Conservation (phyloP, 2,888 invertebrate species). For the Aporophyla lueneburgensis region DNA sequence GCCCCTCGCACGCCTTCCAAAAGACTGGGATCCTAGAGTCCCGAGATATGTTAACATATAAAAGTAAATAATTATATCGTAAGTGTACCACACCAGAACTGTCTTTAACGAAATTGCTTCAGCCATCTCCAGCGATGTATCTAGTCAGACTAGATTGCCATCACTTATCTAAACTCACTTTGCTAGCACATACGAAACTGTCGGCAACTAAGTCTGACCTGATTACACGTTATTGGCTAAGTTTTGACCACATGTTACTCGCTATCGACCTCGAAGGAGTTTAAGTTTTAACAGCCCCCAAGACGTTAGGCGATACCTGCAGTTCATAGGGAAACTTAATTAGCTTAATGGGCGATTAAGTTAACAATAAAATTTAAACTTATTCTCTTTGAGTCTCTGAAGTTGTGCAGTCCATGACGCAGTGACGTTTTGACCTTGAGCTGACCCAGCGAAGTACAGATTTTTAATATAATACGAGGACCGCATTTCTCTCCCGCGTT, state of each 20-base stretch:
- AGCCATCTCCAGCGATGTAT: background rate
- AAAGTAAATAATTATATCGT: too few relatives aligned
- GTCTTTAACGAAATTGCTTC: slow-evolving; percentile 15
- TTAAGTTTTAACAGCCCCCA: slow-evolving; percentile 48
- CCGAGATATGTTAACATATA: too few relatives aligned
- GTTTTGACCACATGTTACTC: slow-evolving; percentile 57
- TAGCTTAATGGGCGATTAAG: slow-evolving; percentile 4
- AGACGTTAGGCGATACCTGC: slow-evolving; percentile 33
- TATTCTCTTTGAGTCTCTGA: too few relatives aligned
- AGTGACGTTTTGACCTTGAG: too few relatives aligned
- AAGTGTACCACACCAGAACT: background rate
- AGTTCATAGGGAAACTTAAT: background rate
- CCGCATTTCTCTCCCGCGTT: background rate
- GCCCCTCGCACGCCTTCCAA: too few relatives aligned
- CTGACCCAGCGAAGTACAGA: background rate
- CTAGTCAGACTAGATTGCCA: background rate
- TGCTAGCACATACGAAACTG: slow-evolving; percentile 10
- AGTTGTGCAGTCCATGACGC: too few relatives aligned
- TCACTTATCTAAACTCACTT: slow-evolving; percentile 21
- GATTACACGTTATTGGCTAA: slow-evolving; percentile 62
- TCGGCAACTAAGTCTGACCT: slow-evolving; percentile 47
- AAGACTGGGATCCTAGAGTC: too few relatives aligned
- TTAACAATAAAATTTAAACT: background rate
- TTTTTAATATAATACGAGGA: background rate
- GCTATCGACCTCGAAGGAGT: slow-evolving; percentile 33